A percentile compares a stretch with the other conserved stretches of the same genome.
Evolutionary conservation across 2,888 invertebrate genomes (phyloP).

Genomic region (Drosophila prolongata): DNA sequence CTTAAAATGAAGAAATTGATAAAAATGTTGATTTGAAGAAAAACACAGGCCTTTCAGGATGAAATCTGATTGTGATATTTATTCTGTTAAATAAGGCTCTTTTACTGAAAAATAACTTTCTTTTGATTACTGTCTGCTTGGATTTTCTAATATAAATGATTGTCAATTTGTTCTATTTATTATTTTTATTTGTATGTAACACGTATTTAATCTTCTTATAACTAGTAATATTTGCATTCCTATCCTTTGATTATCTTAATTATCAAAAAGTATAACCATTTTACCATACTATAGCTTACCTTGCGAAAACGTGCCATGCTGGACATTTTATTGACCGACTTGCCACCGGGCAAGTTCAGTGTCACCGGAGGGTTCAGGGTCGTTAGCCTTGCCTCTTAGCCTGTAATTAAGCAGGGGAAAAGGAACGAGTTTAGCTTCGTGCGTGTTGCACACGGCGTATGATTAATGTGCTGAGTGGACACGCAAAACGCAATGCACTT

Average conservation of each 20-base stretch:
- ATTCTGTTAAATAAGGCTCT: too few species aligned
- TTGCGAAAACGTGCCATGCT: conserved; percentile 63
- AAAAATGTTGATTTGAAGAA: too few species aligned
- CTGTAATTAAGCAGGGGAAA: conserved; percentile 53
- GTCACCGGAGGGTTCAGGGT: conserved; percentile 73
- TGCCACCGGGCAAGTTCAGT: conserved; percentile 58
- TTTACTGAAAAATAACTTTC: too few species aligned
- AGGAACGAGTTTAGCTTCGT: conserved; percentile 29
- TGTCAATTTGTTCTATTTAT: too few species aligned
- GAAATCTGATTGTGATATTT: too few species aligned
- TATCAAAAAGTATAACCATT: too few species aligned
- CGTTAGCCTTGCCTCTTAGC: conserved; percentile 28
- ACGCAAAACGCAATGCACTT: conserved; percentile 40
- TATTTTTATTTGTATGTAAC: too few species aligned
- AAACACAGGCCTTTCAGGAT: too few species aligned
- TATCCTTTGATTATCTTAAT: not conserved
- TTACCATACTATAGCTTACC: conserved; percentile 42
- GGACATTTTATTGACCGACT: conserved; percentile 54
- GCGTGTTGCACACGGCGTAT: conserved; percentile 70
- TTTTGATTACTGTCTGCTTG: too few species aligned
- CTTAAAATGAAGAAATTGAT: too few species aligned
- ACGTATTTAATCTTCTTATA: too few species aligned
- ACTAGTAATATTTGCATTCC: not conserved
- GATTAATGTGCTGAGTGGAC: conserved; percentile 57
- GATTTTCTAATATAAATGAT: too few species aligned